These are phyloP conservation scores for Sebastes oblongus DNA, from an alignment of 2,797 vertebrate genomes.

Conservation along the genomic window DNA sequence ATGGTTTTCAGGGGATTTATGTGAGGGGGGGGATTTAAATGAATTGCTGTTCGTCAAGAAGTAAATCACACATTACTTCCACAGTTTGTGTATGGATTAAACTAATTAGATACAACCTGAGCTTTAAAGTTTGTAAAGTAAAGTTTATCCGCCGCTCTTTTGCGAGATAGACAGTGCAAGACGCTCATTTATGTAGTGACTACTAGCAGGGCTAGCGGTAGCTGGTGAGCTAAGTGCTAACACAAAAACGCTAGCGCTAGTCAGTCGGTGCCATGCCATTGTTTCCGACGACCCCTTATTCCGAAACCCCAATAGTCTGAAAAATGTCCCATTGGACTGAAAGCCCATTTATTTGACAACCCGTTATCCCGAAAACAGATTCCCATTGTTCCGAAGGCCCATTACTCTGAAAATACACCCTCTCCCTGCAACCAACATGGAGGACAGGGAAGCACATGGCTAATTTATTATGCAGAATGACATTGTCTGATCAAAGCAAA, in stretches of 20 bases:
- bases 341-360: neutral
- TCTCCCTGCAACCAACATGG: neutral
- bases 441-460: neutral
- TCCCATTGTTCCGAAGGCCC: too few species aligned
- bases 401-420: neutral
- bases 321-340: neutral
- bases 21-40: too few species aligned
- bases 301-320: neutral
- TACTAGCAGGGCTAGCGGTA: neutral
- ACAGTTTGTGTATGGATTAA: too few species aligned
- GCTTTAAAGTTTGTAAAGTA: neutral
- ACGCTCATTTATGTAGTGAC: neutral
- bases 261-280: too few species aligned
- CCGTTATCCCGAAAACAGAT: neutral
- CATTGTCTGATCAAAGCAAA: neutral
- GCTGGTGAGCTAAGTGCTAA: neutral
- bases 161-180: neutral
- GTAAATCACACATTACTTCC: too few species aligned
- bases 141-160: neutral
- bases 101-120: neutral
- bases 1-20: too few species aligned
- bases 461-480: neutral
- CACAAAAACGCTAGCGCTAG: neutral
- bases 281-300: too few species aligned
- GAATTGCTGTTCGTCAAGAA: too few species aligned